Conservation (phyloP, 2,797 vertebrate species). For the Rhabdophis nuchalis region DNA sequence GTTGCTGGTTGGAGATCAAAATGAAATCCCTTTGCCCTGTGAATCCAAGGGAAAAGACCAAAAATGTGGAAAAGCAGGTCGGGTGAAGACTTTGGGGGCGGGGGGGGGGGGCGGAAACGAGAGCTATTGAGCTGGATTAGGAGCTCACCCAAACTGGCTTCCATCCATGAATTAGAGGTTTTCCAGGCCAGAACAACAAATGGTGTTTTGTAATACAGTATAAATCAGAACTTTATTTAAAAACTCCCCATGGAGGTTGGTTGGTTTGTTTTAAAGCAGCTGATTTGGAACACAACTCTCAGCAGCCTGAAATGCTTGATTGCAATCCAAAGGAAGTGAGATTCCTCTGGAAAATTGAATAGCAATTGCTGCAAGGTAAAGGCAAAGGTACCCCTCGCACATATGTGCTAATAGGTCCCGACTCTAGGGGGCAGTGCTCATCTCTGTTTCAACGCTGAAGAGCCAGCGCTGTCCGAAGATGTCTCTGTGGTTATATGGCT, state of each 20-base stretch:
- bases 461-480: too few species aligned
- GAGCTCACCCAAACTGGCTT: background rate
- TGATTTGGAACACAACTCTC: background rate
- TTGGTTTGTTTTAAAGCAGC: background rate
- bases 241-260: background rate
- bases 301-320: background rate
- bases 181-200: background rate
- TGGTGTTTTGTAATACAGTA: background rate
- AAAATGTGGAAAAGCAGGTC: background rate
- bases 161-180: background rate
- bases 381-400: too few species aligned
- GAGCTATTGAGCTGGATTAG: background rate
- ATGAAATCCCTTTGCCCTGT: background rate
- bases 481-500: too few species aligned
- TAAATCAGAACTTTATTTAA: background rate
- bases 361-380: background rate
- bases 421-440: too few species aligned
- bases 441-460: too few species aligned
- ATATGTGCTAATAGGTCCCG: too few species aligned
- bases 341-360: background rate
- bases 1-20: background rate
- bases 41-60: background rate
- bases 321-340: background rate
- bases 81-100: background rate
- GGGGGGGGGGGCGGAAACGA: background rate